Evolutionary conservation across 2,113 vertebrate species (phyloP), one percentile per base, ranked within the genome.

Genomic region (Progne subis): DNA sequence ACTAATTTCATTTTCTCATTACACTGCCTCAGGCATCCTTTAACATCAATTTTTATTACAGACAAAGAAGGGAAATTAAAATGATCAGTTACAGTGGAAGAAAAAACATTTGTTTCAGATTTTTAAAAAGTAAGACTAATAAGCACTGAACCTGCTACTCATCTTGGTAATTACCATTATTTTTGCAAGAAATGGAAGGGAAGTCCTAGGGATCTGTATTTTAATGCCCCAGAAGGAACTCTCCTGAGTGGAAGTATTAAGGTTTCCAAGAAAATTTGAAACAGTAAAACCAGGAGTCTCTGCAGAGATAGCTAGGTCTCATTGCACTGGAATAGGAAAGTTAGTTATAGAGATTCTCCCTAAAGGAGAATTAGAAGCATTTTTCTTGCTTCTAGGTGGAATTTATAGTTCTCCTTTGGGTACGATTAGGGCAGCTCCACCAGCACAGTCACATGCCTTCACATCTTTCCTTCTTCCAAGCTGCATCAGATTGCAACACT

Each of bases 1-100:
- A 99, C 98, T 99, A 99, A 99, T 99, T 99, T 99, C 98, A 99
- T 99, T 99, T 99, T 99, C 99, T 99, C 99, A 99, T 99, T 99
- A 99, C 97, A 96, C 95, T 98, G 99, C 99, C 98, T 98, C 94
- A 65, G 98, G 99, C 98, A 98, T 98, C 98, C 98, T 99, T 99
- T 99, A 98, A 98, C 97, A 94, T 99, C 99, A 99, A 98, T 99
- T 99, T 99, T 99, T 99, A 99, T 99, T 99, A 99, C 98, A 98
- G 98, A 96, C 97, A 98, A 99, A 99, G 98, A 98, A 98, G 95
- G 97, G 97, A 99, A 99, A 99, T 99, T 99, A 98, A 99, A 99
- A 99, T 99, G 98, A 98, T 98, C 97, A 86, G 97, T 98, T 98
- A 98, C 95, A 97, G 94, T 87, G 82, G 80, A 97, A 96, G 96